Conservation (phyloP, 2,888 invertebrate genomes). For the Lasioglossum zephyrum region DNA sequence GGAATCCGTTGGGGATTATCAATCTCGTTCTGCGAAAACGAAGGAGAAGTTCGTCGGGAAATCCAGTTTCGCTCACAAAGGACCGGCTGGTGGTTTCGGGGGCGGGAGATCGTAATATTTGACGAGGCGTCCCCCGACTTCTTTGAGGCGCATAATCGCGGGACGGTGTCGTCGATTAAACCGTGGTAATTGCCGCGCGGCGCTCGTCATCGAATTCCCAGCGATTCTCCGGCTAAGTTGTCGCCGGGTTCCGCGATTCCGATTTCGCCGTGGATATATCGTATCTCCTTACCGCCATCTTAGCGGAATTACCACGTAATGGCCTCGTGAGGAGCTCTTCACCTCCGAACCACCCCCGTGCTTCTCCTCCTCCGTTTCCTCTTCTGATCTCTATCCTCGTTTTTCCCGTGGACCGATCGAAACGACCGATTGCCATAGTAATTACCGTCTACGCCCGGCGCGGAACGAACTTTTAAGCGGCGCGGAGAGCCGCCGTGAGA, state of each 20-base stretch:
- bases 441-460: slow-evolving; percentile 39
- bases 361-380: not conserved
- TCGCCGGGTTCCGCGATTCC: slow-evolving; percentile 49
- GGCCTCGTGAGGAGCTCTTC: slow-evolving; percentile 30
- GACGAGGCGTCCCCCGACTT: slow-evolving; percentile 10
- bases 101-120: not conserved
- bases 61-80: slow-evolving; percentile 3
- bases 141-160: slow-evolving; percentile 62
- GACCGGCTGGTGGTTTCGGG: not conserved
- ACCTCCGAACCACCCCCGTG: not conserved
- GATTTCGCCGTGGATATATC: slow-evolving; percentile 52
- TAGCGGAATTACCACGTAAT: slow-evolving; percentile 68
- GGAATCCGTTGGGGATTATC: not conserved
- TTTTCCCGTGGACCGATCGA: slow-evolving; percentile 38
- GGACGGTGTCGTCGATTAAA: slow-evolving; percentile 62
- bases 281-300: slow-evolving; percentile 56
- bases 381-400: slow-evolving; percentile 45
- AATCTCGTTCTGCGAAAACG: not conserved
- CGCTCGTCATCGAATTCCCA: slow-evolving; percentile 59
- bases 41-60: not conserved
- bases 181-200: slow-evolving; percentile 53
- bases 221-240: slow-evolving; percentile 57
- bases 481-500: not conserved
- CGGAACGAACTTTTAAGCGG: slow-evolving; percentile 38
- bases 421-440: slow-evolving; percentile 43